A percentile compares a stretch with the other conserved stretches of the same genome.
These are phyloP conservation scores for Poicephalus meyeri DNA, from an alignment of 2,113 vertebrate genomes.

Conservation along the genomic window DNA sequence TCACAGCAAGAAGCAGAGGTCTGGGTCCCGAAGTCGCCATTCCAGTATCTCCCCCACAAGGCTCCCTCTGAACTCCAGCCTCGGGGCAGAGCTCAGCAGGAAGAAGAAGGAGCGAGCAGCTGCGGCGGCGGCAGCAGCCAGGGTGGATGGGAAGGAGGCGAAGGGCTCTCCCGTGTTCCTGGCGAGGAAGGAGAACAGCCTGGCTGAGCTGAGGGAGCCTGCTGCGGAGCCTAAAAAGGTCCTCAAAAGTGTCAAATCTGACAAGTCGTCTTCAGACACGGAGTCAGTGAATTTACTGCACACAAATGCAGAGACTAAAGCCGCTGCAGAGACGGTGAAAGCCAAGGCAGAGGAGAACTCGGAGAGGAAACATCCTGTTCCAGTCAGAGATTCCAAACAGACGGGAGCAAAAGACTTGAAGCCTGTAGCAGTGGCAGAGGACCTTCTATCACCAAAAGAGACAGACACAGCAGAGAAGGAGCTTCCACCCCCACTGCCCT, in stretches of 20 bases:
- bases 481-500: conserved; percentile 70
- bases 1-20: conserved; percentile 89
- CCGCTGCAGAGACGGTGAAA: conserved; percentile 62
- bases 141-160: conserved; percentile 77
- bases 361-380: conserved; percentile 71
- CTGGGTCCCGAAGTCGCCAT: conserved; percentile 86
- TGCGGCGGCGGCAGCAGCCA: conserved; percentile 86
- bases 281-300: conserved; percentile 51
- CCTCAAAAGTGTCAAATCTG: conserved; percentile 69
- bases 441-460: conserved; percentile 74
- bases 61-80: conserved; percentile 91
- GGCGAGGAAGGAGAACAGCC: conserved; percentile 75
- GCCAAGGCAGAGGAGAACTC: conserved; percentile 74
- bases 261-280: conserved; percentile 70
- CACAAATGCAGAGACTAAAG: conserved; percentile 68
- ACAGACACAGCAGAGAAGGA: conserved; percentile 73
- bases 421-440: conserved; percentile 65
- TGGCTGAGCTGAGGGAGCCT: conserved; percentile 70
- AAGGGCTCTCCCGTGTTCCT: conserved; percentile 75
- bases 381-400: conserved; percentile 69
- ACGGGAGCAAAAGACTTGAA: conserved; percentile 74
- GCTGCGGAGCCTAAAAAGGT: conserved; percentile 73
- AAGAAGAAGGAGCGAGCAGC: conserved; percentile 93
- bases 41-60: conserved; percentile 89
- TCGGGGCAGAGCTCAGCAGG: conserved; percentile 93